These are phyloP conservation scores for Spilosoma lubricipeda DNA, from an alignment of 2,888 invertebrate species.

Conservation along the genomic window DNA sequence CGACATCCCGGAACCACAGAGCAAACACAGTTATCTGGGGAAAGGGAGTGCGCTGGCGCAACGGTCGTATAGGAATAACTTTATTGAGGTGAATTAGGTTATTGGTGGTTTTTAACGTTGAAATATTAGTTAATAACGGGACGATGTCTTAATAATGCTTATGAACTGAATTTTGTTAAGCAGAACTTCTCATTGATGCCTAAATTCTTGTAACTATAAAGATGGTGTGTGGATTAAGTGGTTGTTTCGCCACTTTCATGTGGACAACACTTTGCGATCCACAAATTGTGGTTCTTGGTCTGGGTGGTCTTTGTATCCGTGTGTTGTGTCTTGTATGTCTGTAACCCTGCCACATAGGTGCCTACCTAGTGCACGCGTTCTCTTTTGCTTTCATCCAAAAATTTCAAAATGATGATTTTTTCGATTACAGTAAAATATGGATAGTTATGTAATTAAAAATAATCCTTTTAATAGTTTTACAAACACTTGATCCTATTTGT, in stretches of 20 bases:
- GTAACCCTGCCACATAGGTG: too few species aligned
- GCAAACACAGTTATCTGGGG: constrained; percentile 68
- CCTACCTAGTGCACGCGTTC: too few species aligned
- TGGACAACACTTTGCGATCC: too few species aligned
- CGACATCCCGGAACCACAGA: constrained; percentile 72
- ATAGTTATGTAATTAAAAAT: background rate
- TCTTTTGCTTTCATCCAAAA: too few species aligned
- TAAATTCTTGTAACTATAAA: background rate
- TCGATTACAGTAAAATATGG: too few species aligned
- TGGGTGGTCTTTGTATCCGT: too few species aligned
- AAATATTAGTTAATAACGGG: background rate
- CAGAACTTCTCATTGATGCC: background rate
- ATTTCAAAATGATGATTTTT: too few species aligned
- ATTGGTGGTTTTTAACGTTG: background rate
- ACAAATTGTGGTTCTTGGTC: too few species aligned
- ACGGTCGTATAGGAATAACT: constrained; percentile 10
- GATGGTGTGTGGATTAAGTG: too few species aligned
- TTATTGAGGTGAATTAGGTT: background rate
- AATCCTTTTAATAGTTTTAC: background rate
- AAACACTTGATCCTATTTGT: background rate
- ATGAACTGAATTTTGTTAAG: background rate
- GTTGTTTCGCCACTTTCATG: too few species aligned
- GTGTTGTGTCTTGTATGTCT: too few species aligned
- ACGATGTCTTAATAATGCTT: background rate
- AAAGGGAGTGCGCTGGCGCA: constrained; percentile 48